Conservation (phyloP, 2,888 invertebrate genomes). For the Parascotia fuliginaria region DNA sequence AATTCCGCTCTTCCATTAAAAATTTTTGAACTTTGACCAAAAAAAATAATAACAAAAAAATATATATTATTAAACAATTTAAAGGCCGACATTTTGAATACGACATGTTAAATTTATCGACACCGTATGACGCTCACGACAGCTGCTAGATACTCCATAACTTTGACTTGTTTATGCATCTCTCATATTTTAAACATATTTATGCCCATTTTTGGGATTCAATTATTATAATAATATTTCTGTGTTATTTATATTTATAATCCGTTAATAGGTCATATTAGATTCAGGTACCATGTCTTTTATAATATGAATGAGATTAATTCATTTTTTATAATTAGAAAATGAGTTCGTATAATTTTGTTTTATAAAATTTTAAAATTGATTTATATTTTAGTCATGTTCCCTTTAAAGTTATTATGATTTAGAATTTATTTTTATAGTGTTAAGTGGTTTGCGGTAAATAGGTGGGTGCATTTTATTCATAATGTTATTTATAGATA, state of each 20-base stretch:
- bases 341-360: background rate
- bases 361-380: background rate
- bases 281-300: background rate
- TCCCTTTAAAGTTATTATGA: too few relatives aligned
- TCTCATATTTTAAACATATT: constrained; percentile 37
- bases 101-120: constrained; percentile 51
- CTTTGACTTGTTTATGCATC: constrained; percentile 56
- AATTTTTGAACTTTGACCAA: too few relatives aligned
- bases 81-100: constrained; percentile 49
- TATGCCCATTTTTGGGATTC: constrained; percentile 43
- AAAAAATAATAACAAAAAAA: too few relatives aligned
- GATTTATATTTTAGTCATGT: too few relatives aligned
- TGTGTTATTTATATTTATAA: constrained; percentile 3
- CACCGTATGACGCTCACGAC: constrained; percentile 61
- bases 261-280: constrained; percentile 1
- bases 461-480: too few relatives aligned
- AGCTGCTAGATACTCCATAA: constrained; percentile 58
- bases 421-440: too few relatives aligned
- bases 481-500: too few relatives aligned
- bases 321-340: background rate
- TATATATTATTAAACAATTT: constrained; percentile 51
- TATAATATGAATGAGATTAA: background rate
- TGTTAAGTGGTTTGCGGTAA: too few relatives aligned
- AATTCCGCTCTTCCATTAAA: too few relatives aligned
- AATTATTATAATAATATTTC: constrained; percentile 26